Evolutionary conservation across 2,888 invertebrate genomes (phyloP).

Genomic region (Cryptops parisi): DNA sequence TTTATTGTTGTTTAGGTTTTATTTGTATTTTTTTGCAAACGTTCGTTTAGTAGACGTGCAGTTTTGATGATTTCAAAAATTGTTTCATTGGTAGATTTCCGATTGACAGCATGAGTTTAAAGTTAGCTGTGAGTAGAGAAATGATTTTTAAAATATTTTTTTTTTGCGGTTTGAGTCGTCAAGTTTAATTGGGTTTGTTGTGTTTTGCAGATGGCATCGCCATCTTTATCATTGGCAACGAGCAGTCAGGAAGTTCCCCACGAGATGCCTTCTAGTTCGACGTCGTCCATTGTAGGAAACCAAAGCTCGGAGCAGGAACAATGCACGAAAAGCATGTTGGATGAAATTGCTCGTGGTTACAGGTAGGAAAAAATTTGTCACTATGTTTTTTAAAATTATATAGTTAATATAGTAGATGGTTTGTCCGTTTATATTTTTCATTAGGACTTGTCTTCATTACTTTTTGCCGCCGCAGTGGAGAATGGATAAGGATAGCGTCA

Average conservation of each 20-base stretch:
- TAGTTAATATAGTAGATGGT: too few species aligned
- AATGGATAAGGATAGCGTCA: slow-evolving; percentile 2
- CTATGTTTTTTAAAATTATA: background rate
- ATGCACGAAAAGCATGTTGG: too few species aligned
- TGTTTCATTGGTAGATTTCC: background rate
- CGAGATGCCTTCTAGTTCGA: slow-evolving; percentile 12
- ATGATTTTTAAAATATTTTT: too few species aligned
- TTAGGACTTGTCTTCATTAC: slow-evolving; percentile 13
- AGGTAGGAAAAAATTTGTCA: background rate
- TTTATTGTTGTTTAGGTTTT: background rate
- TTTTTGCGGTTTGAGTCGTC: too few species aligned
- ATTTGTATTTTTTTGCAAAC: background rate
- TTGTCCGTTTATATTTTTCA: too few species aligned
- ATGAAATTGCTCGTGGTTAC: background rate
- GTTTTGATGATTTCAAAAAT: background rate
- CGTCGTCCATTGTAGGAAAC: background rate
- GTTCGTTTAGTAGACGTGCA: too few species aligned
- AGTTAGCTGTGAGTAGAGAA: background rate
- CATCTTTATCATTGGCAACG: background rate
- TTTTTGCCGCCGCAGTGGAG: slow-evolving; percentile 9
- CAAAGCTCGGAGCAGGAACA: background rate
- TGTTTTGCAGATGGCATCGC: too few species aligned
- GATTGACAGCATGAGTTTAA: background rate
- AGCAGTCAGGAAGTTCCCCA: background rate
- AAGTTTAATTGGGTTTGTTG: too few species aligned